Percentiles rank a stretch among this genome's conserved stretches.
These are phyloP conservation scores for Drepanosiphum platanoidis DNA, from an alignment of 2,888 invertebrate genomes.

Conservation along the genomic window DNA sequence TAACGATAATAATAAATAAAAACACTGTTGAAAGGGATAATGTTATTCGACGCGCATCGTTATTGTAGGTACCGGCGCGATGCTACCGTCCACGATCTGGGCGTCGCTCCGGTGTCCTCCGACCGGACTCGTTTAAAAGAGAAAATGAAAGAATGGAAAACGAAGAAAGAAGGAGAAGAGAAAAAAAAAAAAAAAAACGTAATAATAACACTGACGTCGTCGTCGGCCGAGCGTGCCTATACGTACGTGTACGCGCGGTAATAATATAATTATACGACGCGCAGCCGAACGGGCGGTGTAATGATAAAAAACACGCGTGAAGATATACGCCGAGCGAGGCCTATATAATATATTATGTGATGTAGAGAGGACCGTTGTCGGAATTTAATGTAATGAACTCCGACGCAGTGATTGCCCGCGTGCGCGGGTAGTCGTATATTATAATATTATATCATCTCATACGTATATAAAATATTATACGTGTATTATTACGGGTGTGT, in stretches of 20 bases:
- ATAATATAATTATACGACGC: conserved; percentile 51
- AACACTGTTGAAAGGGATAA: conserved; percentile 42
- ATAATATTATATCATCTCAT: background rate
- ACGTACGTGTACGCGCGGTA: too few species aligned
- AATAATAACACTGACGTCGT: conserved; percentile 25
- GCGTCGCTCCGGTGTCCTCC: conserved; percentile 31
- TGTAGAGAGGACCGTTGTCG: background rate
- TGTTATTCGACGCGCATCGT: conserved; percentile 30
- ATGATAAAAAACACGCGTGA: conserved; percentile 56
- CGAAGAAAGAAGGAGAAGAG: background rate
- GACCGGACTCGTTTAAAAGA: conserved; percentile 39
- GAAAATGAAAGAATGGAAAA: background rate
- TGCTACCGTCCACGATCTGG: conserved; percentile 48
- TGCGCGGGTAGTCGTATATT: background rate
- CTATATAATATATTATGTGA: background rate
- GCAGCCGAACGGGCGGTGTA: too few species aligned
- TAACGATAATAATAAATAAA: background rate
- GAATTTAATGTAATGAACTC: conserved; percentile 30
- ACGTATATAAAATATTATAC: too few species aligned
- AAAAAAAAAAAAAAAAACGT: background rate
- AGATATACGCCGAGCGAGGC: conserved; percentile 28
- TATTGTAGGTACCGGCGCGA: conserved; percentile 12
- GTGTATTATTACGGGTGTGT: background rate
- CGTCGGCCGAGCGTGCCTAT: background rate
- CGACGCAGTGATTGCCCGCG: background rate